Evolutionary conservation across 2,888 invertebrate species (phyloP).

Genomic region (Seladonia tumulorum): DNA sequence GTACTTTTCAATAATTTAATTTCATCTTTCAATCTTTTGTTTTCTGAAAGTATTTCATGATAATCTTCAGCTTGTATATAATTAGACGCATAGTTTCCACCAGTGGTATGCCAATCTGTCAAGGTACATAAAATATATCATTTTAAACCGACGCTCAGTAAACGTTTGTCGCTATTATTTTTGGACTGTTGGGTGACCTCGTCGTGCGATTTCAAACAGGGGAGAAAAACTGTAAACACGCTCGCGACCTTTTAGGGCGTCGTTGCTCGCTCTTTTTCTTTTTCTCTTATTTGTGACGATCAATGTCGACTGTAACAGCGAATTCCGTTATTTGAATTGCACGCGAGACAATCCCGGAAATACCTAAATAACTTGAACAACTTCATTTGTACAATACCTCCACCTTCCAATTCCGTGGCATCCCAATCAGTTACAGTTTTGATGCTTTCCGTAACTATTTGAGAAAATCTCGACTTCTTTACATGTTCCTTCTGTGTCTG

Average conservation of each 20-base stretch:
- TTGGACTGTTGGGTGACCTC: no score
- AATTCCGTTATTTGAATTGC: no score
- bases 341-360: no score
- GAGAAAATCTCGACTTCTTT: constrained; percentile 78
- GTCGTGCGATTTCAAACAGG: no score
- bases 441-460: constrained; percentile 76
- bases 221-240: no score
- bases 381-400: constrained; percentile 18
- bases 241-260: no score
- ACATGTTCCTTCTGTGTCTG: constrained; percentile 63
- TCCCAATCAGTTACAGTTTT: constrained; percentile 80
- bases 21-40: constrained; percentile 76
- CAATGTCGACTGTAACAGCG: no score
- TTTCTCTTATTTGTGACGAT: no score
- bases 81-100: constrained; percentile 17
- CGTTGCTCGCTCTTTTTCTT: no score
- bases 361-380: neutral
- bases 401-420: constrained; percentile 59
- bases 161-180: no score
- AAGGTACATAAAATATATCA: constrained; percentile 10
- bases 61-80: constrained; percentile 72
- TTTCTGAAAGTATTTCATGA: constrained; percentile 76
- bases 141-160: no score
- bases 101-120: constrained; percentile 51
- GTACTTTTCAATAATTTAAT: constrained; percentile 73